Evolutionary conservation across 2,113 vertebrate species (phyloP).

Genomic region (Thamnaconus septentrionalis): DNA sequence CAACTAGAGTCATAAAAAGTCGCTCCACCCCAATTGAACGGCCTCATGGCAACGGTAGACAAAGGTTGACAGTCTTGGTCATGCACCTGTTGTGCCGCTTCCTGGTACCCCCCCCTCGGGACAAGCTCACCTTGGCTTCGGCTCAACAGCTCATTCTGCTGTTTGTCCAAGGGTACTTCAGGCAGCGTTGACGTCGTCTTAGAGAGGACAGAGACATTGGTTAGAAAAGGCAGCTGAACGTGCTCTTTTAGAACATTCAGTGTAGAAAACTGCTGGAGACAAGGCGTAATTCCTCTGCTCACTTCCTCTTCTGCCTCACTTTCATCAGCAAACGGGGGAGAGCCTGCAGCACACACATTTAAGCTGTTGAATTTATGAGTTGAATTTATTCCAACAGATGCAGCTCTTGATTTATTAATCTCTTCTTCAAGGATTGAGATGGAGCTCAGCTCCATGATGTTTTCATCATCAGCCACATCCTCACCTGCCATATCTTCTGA

Average conservation of each 20-base stretch:
- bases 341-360: background rate
- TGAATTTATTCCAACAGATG: no score
- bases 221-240: no score
- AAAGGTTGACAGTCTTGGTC: constrained; percentile 67
- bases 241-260: no score
- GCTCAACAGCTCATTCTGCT: constrained; percentile 60
- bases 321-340: constrained; percentile 47
- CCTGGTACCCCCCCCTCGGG: constrained; percentile 59
- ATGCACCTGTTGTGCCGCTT: constrained; percentile 75
- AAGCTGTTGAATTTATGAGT: no score
- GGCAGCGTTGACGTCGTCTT: background rate
- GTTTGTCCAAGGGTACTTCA: constrained; percentile 34
- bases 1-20: constrained; percentile 45
- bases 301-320: constrained; percentile 43
- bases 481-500: constrained; percentile 2
- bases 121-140: constrained; percentile 18
- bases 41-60: constrained; percentile 66
- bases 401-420: no score
- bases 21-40: constrained; percentile 56
- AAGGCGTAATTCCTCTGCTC: constrained; percentile 18
- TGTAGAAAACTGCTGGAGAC: background rate
- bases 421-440: background rate
- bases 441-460: background rate
- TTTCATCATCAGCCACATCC: constrained; percentile 5
- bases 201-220: no score